These are phyloP conservation scores for Lytechinus pictus DNA, from an alignment of 35 echinoderm and acorn worm species.

Conservation along the genomic window DNA sequence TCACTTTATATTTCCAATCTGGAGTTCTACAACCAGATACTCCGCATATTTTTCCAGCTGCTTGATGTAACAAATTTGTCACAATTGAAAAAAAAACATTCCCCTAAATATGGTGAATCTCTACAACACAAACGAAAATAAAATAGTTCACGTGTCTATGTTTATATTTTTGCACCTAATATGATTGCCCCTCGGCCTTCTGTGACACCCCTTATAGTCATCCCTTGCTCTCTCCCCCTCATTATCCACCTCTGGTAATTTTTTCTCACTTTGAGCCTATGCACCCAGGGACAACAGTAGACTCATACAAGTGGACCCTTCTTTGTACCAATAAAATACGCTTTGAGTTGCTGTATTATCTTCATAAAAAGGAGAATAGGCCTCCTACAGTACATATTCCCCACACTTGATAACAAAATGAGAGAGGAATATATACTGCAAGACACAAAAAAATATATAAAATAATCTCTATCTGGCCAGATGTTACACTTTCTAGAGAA, in stretches of 20 bases:
- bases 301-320: not conserved
- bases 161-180: not conserved
- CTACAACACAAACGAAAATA: not conserved
- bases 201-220: no score
- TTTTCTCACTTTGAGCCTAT: not conserved
- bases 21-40: no score
- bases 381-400: not conserved
- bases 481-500: not conserved
- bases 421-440: not conserved
- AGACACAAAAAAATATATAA: not conserved
- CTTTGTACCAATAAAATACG: not conserved
- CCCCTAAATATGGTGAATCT: not conserved
- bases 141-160: not conserved
- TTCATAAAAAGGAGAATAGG: not conserved
- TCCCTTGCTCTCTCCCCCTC: not conserved
- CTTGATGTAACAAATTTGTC: not conserved
- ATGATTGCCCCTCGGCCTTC: no score
- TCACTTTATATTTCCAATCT: no score
- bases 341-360: not conserved
- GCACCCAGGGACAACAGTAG: not conserved
- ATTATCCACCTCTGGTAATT: not conserved
- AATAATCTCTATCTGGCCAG: not conserved
- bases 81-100: not conserved
- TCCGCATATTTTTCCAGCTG: not conserved
- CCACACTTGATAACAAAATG: not conserved